A percentile compares a stretch with the other conserved stretches of the same genome.
Conservation (phyloP, 2,888 invertebrate species). For the Lissocephala sabroskyi region DNA sequence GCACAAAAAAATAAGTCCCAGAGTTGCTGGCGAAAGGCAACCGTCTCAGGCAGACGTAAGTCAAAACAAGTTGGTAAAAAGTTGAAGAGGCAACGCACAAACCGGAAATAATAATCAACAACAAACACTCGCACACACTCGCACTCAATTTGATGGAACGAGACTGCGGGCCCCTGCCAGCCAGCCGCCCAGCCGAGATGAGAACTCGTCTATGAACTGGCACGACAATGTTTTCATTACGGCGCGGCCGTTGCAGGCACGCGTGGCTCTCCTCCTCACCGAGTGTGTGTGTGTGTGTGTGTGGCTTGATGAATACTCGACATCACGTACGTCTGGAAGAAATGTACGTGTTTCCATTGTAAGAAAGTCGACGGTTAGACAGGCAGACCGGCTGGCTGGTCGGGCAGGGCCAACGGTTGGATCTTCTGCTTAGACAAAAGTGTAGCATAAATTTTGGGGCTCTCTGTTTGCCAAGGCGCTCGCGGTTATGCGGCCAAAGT, state of each 20-base stretch:
- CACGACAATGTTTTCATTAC: slow-evolving; percentile 59
- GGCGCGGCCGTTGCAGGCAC: slow-evolving; percentile 13
- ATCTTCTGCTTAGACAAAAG: slow-evolving; percentile 17
- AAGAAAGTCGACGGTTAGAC: slow-evolving; percentile 30
- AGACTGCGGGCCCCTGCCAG: background rate
- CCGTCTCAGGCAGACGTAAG: background rate
- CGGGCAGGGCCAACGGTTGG: no score
- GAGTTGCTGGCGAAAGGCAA: background rate
- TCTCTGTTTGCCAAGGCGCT: slow-evolving; percentile 27
- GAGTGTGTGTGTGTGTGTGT: slow-evolving; percentile 11
- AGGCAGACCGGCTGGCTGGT: slow-evolving; percentile 5
- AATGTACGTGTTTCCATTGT: slow-evolving; percentile 67
- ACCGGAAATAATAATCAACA: slow-evolving; percentile 64
- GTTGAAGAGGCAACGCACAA: slow-evolving; percentile 39
- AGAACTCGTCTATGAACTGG: slow-evolving; percentile 38
- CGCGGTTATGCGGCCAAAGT: slow-evolving; percentile 45
- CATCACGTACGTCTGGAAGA: slow-evolving; percentile 67
- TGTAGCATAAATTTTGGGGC: slow-evolving; percentile 23
- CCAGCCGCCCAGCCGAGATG: background rate
- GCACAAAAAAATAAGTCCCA: no score
- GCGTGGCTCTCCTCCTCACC: slow-evolving; percentile 5
- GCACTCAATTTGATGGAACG: background rate
- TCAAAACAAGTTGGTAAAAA: slow-evolving; percentile 28
- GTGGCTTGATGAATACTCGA: slow-evolving; percentile 63
- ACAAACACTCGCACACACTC: slow-evolving; percentile 46